These are phyloP conservation scores for Barnardius zonarius DNA, from an alignment of 2,113 vertebrate genomes.

Conservation along the genomic window DNA sequence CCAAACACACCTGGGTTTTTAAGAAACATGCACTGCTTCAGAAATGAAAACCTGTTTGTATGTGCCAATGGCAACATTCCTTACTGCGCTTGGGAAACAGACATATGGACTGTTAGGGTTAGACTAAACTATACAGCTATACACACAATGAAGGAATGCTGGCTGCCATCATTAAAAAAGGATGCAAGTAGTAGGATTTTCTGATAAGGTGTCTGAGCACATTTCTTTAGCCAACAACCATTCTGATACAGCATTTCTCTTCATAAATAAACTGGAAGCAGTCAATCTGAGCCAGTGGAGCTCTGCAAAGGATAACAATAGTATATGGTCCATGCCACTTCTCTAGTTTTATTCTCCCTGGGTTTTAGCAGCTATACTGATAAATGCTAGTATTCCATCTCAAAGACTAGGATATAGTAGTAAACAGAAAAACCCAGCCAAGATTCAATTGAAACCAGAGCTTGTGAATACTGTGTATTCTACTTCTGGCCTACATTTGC, in stretches of 20 bases:
- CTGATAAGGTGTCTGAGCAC: background rate
- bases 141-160: background rate
- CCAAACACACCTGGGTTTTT: background rate
- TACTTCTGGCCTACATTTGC: background rate
- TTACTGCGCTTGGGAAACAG: background rate
- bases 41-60: background rate
- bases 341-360: background rate
- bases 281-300: accelerated
- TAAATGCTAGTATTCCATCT: background rate
- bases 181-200: accelerated
- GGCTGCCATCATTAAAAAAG: background rate
- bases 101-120: accelerated
- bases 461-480: background rate
- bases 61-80: background rate
- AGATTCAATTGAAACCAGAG: background rate
- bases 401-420: background rate
- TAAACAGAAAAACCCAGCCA: background rate
- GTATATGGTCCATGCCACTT: background rate
- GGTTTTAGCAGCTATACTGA: background rate
- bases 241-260: background rate
- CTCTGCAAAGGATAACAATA: background rate
- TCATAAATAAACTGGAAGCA: background rate
- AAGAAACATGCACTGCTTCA: background rate
- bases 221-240: background rate
- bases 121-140: accelerated